Evolutionary conservation across 2,888 invertebrate species (phyloP), one percentile per base, ranked within the genome.

Genomic region (Malthinus flaveolus): DNA sequence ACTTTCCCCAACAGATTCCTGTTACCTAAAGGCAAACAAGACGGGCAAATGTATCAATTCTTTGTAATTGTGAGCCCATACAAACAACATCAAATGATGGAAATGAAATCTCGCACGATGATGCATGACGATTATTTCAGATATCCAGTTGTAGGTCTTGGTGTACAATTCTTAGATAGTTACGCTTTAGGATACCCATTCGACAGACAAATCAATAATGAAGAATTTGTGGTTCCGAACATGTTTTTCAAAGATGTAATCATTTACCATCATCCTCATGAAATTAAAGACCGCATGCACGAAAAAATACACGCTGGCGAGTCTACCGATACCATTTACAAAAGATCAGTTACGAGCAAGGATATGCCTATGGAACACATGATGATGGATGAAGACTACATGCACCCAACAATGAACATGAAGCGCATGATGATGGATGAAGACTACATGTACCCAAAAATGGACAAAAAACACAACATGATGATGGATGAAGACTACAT

Each of bases 151-250:
- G 68, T 69, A n/a, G 71, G 69, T 31, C 64, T 62, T 56, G 67
- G 67, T 33, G 50, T 52, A 6, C 59, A 58, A 37, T 57, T 52
- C 35, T 34, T 56, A 10, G 89, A 90, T 74, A 82, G 81, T 64
- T 82, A 83, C 74, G 83, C 89, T 44, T 80, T 87, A 69, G 89
- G 88, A 51, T 91, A 85, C 82, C 91, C 91, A 61, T 84, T 91
- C 73, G 90, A 91, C 73, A 86, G 88, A 66, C 79, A 80, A 13
- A 83, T 88, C 69, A 80, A 85, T 47, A 79, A 84, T 44, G 77
- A 77, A 47, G 80, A 79, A 61, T 89, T 87, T 82, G 81, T 81
- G 65, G 85, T 86, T 11, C 84, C 87, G 36, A 90, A 90, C 79
- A 85, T 85, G 79, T 84, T 81, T 75, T 85, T 87, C 74, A 81